These are phyloP conservation scores for Acinonyx jubatus DNA, from an alignment of 2,113 vertebrate species.

Conservation along the genomic window DNA sequence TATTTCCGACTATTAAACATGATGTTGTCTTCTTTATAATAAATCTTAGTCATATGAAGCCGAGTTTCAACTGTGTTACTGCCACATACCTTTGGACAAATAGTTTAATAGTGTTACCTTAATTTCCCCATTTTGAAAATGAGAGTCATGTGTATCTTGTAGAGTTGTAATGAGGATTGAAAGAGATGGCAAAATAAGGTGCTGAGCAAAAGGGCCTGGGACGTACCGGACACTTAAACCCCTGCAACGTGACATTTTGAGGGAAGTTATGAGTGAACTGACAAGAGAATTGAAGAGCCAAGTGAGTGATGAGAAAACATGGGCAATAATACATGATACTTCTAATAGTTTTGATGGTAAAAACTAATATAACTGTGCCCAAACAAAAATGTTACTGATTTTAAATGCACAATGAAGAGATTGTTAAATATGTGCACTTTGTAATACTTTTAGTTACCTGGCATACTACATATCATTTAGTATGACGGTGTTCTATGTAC, in stretches of 20 bases:
- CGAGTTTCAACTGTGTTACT: neutral
- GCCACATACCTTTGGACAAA: neutral
- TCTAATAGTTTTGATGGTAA: neutral
- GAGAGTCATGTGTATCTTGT: neutral
- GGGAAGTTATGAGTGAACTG: neutral
- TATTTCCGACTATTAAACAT: constrained; percentile 17
- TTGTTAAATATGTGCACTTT: neutral
- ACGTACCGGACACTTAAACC: no score
- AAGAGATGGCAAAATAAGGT: neutral
- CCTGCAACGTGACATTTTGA: neutral
- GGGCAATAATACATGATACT: neutral
- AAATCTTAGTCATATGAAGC: neutral
- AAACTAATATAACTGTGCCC: neutral
- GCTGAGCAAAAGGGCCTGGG: neutral
- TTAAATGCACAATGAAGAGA: neutral
- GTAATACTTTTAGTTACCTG: neutral
- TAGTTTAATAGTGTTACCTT: neutral
- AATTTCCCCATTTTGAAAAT: neutral
- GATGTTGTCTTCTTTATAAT: neutral
- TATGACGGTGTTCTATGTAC: neutral
- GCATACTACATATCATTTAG: neutral
- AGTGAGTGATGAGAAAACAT: neutral
- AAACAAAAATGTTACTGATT: neutral
- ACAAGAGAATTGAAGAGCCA: neutral
- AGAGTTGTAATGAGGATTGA: neutral